phyloP scores from a whole-genome alignment of 2,113 vertebrate genomes.

The Pantherophis guttatus region DNA sequence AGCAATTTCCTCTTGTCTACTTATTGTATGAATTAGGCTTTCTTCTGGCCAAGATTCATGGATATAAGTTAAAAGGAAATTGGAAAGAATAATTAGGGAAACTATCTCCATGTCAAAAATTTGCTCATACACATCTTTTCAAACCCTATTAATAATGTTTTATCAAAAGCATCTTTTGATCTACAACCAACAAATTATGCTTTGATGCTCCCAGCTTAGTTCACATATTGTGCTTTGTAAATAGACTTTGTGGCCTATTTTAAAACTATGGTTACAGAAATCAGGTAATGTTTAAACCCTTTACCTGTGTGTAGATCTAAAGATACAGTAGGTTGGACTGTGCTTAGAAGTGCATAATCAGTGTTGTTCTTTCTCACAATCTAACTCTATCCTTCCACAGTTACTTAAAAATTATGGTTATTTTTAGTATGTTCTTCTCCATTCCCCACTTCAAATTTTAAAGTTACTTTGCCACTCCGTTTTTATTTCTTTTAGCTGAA shows the following conservation, averaged over 20 bases:
- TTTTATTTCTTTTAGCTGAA: background rate
- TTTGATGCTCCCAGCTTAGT: background rate
- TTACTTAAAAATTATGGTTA: background rate
- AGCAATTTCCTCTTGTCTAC: background rate
- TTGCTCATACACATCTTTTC: background rate
- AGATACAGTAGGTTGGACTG: background rate
- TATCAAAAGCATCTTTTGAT: background rate
- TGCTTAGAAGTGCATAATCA: background rate
- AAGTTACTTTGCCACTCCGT: background rate
- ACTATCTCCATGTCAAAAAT: background rate
- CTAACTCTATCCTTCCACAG: too few relatives aligned
- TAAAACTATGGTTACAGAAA: background rate
- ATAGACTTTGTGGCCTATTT: background rate
- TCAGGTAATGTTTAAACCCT: background rate
- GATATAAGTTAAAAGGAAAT: background rate
- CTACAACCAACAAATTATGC: background rate
- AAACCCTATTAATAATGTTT: background rate
- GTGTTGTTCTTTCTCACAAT: background rate
- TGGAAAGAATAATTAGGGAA: background rate
- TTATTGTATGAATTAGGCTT: background rate
- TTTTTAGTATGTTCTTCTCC: background rate
- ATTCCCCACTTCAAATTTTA: background rate
- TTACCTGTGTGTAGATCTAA: background rate
- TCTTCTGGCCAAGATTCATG: background rate
- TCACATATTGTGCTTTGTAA: background rate